Base-by-base conservation (phyloP, 2,888 invertebrate species). In the Xylota sylvarum region DNA sequence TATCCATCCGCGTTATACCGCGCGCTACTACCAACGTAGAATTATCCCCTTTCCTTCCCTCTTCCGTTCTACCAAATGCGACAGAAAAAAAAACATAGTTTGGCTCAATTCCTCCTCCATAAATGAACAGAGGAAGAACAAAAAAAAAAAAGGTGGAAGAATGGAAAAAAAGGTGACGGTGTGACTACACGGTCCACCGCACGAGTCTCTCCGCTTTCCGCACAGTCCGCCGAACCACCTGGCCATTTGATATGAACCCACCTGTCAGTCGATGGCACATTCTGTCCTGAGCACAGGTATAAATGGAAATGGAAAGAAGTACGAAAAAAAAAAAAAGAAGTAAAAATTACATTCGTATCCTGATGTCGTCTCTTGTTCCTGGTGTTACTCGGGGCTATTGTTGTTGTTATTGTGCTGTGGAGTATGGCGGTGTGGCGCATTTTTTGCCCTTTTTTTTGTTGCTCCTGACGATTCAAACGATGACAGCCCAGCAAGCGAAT, bases 131-230 rank as follows among this genome's bases (percentile, higher is more conserved):
- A 84, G 55, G 19, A 77, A 60, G 37, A 55, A n/a, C 27, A 30
- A 23, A 65, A 50, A 48, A 10, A 69, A 48, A 58, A 50, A 73
- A 23, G 35, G 14, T 17, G 32, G 27, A 48, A 58, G 40, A 79
- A 81, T 58, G 50, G 23, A 67, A 70, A 78, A 86, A 86, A 86
- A 82, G 77, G 86, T 86, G 86, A 82, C 86, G 82, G 82, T 86
- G 82, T 86, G 82, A 86, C 86, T 86, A 86, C 86, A 86, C 82
- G 86, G 86, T 86, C 86, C 82, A 82, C 86, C 86, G 86, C 86
- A 86, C 86, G 86, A 82, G 86, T 40, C 64, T 55, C 50, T 81
- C 77, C 69, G 72, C 67, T 70, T 81, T 30, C 86, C 82, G 76
- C 81, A 23, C 81, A 6, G 62, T 70, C 81, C 70, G 72, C 35